Evolutionary conservation across 2,113 vertebrate genomes (phyloP).

Genomic region (Sceloporus undulatus): DNA sequence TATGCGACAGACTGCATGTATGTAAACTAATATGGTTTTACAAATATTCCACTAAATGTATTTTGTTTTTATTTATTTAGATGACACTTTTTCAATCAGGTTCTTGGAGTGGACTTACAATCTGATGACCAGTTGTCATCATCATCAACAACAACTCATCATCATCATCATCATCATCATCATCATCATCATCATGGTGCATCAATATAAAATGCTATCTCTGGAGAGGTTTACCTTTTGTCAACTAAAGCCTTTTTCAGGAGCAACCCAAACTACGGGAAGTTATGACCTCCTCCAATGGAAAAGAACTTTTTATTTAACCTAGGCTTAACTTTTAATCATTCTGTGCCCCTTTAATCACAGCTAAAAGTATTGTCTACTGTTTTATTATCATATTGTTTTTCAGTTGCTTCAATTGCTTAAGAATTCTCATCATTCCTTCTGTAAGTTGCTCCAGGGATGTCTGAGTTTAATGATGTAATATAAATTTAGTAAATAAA

Average conservation of each 20-base stretch:
- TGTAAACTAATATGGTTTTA: not conserved
- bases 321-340: not conserved
- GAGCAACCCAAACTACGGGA: not conserved
- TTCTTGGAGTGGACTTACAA: not conserved
- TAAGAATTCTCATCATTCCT: not conserved
- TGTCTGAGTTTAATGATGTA: not conserved
- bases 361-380: not conserved
- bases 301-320: not conserved
- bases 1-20: not conserved
- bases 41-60: not conserved
- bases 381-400: not conserved
- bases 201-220: not conserved
- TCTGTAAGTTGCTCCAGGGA: not conserved
- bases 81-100: not conserved
- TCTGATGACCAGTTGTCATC: not conserved
- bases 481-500: too few species aligned
- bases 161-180: too few species aligned
- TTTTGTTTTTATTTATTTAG: not conserved
- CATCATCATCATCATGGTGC: not conserved
- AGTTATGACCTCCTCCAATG: too few species aligned
- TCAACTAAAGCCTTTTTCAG: not conserved
- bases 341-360: not conserved
- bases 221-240: not conserved
- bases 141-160: too few species aligned
- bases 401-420: not conserved